These are phyloP conservation scores for Cirrhinus molitorella DNA, from an alignment of 2,797 vertebrate genomes.

Conservation along the genomic window DNA sequence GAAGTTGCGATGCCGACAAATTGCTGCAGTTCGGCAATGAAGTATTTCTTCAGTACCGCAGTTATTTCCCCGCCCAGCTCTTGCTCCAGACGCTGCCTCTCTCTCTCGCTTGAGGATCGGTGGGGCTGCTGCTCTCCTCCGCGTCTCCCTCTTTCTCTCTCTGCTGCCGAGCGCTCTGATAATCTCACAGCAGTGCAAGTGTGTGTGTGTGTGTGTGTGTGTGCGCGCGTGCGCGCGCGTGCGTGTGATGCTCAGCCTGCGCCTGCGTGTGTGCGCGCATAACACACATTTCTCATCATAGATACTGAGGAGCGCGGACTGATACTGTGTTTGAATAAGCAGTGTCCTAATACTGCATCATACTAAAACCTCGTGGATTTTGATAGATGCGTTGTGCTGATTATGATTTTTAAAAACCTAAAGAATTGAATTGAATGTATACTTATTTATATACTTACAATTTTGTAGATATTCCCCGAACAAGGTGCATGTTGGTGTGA, in stretches of 20 bases:
- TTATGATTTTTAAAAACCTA: background rate
- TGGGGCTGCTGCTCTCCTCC: conserved; percentile 62
- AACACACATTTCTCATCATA: conserved; percentile 38
- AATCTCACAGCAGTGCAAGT: conserved; percentile 63
- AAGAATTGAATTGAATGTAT: background rate
- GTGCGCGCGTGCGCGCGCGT: conserved; percentile 54
- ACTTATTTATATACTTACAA: background rate
- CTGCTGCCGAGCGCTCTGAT: conserved; percentile 64
- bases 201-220: conserved; percentile 43
- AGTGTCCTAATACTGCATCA: background rate
- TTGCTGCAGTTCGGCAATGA: conserved; percentile 55
- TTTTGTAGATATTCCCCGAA: background rate
- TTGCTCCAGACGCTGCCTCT: conserved; percentile 56
- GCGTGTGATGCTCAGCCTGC: conserved; percentile 64
- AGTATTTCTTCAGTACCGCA: conserved; percentile 66
- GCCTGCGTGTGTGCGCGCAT: conserved; percentile 50
- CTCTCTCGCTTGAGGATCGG: conserved; percentile 61
- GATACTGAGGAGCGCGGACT: conserved; percentile 6
- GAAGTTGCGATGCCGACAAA: conserved; percentile 46
- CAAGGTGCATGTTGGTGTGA: background rate
- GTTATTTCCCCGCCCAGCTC: conserved; percentile 68
- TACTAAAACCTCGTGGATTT: background rate
- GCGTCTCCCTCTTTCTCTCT: conserved; percentile 49
- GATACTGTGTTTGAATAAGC: background rate
- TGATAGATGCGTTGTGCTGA: background rate